Evolutionary conservation across 2,888 invertebrate genomes (phyloP).

Genomic region (Phlogophora meticulosa): DNA sequence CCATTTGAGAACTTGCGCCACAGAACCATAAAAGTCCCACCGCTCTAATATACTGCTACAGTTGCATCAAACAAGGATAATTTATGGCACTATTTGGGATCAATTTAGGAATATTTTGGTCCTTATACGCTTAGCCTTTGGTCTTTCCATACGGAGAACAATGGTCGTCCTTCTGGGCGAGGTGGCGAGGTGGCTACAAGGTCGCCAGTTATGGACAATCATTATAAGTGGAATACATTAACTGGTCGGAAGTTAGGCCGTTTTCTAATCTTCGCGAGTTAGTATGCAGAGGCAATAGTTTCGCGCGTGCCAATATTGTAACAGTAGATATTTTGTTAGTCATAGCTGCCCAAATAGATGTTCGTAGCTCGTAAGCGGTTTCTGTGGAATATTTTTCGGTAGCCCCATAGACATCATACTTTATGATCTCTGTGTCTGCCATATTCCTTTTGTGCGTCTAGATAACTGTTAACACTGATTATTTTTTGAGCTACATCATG

Average conservation of each 20-base stretch:
- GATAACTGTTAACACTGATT: slow-evolving; percentile 3
- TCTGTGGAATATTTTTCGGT: slow-evolving; percentile 27
- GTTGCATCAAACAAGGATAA: slow-evolving; percentile 49
- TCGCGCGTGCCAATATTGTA: slow-evolving; percentile 51
- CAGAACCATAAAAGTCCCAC: not conserved
- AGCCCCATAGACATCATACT: slow-evolving; percentile 17
- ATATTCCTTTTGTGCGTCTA: not conserved
- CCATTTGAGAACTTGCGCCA: not conserved
- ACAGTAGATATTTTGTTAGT: slow-evolving; percentile 58
- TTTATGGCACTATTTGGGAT: slow-evolving; percentile 37
- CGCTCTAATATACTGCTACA: slow-evolving; percentile 35
- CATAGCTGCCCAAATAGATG: slow-evolving; percentile 43
- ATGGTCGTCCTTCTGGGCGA: slow-evolving; percentile 76
- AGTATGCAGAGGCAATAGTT: slow-evolving; percentile 55
- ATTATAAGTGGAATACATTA: slow-evolving; percentile 67
- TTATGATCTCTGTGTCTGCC: slow-evolving; percentile 32
- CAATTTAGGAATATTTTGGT: slow-evolving; percentile 58
- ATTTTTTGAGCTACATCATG: not conserved
- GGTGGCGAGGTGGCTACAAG: slow-evolving; percentile 67
- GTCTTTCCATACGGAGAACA: slow-evolving; percentile 72
- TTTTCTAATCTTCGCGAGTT: slow-evolving; percentile 64
- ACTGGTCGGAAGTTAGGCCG: slow-evolving; percentile 58
- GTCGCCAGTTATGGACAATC: slow-evolving; percentile 55
- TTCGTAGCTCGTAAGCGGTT: slow-evolving; percentile 8
- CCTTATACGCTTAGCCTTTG: slow-evolving; percentile 56